Base-by-base conservation (phyloP, 2,888 invertebrate species). In the Macrophya alboannulata region DNA sequence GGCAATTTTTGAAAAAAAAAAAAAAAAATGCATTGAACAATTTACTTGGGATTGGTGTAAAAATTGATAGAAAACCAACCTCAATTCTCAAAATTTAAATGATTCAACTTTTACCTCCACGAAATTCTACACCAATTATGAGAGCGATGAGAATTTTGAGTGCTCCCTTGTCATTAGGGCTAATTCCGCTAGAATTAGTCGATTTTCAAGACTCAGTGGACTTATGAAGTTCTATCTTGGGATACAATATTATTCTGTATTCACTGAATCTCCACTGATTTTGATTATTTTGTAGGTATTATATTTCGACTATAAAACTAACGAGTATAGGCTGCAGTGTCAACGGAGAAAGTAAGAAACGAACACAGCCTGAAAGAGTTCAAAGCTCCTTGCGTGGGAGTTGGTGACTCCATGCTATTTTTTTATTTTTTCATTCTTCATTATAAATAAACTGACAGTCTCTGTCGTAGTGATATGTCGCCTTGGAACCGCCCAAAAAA, bases 311-410 rank as follows among this genome's bases (percentile, higher is more conserved):
- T 77, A 55, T 55, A 31, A 77, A 77, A 77, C 17, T 74, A n/a
- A 45, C 45, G 21, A 17, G 55, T 45, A n/a, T 62, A 12, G 81
- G 25, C 79, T n/a, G 76, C 76, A 6, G 59, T 43, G n/a, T 62
- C 59, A 21, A 43, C 43, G 43, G 81, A 81, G 81, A 81, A 81
- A 81, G 81, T 81, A 51, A 37, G 62, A 55, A 51, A 55, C 77
- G 77, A 55, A 55, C 45, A 55, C 55, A n/a, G 51, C 17, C 77
- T 55, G 31, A 77, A 77, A 77, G 51, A 51, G 77, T 77, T 43
- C 77, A 55, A 43, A 77, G 31, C 77, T 77, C 77, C n/a, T 51
- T 51, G n/a, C 77, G 48, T 77, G 77, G 55, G 77, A 37, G 77
- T 77, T 31, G 12, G 51, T 77, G 51, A 55, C 77, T 25, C 51